phyloP scores from a whole-genome alignment of 2,888 invertebrate species.

The Elmis aenea region DNA sequence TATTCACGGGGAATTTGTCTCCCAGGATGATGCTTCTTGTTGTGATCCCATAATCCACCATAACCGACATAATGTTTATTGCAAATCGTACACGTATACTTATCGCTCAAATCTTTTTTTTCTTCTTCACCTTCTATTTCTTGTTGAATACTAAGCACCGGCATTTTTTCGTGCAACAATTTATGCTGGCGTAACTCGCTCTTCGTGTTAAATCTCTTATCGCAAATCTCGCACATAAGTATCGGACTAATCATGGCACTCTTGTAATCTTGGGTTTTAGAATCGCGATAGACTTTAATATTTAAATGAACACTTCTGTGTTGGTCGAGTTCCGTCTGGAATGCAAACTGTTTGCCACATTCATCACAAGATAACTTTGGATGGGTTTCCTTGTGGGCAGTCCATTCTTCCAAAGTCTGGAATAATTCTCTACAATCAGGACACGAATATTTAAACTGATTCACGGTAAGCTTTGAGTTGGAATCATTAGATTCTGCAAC shows the following conservation, averaged over 20 bases:
- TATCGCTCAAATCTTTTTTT: slow-evolving; percentile 47
- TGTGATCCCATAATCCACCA: slow-evolving; percentile 39
- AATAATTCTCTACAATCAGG: slow-evolving; percentile 58
- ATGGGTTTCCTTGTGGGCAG: slow-evolving; percentile 54
- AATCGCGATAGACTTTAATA: slow-evolving; percentile 62
- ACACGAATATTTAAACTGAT: slow-evolving; percentile 55
- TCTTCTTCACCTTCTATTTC: slow-evolving; percentile 44
- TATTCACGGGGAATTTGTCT: slow-evolving; percentile 19
- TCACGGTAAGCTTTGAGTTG: no score
- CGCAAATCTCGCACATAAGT: slow-evolving; percentile 49
- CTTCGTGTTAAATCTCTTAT: slow-evolving; percentile 53
- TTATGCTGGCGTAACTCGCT: slow-evolving; percentile 38
- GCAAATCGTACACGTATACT: slow-evolving; percentile 54
- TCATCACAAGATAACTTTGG: slow-evolving; percentile 54
- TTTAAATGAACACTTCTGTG: slow-evolving; percentile 63
- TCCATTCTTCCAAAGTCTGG: slow-evolving; percentile 54
- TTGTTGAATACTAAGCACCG: slow-evolving; percentile 45
- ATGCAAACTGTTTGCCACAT: slow-evolving; percentile 58
- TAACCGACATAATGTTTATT: slow-evolving; percentile 47
- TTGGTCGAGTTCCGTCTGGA: slow-evolving; percentile 57
- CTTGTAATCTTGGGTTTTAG: slow-evolving; percentile 56
- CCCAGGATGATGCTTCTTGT: slow-evolving; percentile 34
- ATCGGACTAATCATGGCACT: slow-evolving; percentile 51
- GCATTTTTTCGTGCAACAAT: slow-evolving; percentile 34
- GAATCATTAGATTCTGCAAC: slow-evolving; percentile 35